Conservation (phyloP, 2,888 invertebrate species). For the Siphlonurus alternatus region DNA sequence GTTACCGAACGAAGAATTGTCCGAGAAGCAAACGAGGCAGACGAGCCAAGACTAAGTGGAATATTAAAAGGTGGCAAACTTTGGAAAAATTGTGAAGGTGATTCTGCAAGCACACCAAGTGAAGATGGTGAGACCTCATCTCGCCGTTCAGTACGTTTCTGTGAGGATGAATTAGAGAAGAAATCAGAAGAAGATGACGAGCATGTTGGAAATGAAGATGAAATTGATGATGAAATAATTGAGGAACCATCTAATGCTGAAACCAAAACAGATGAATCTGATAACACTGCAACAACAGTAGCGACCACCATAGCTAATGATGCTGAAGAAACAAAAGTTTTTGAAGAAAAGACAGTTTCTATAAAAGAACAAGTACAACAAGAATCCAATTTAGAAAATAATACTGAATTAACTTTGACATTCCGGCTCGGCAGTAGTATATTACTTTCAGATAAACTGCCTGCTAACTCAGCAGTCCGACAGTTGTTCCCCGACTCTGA, state of each 20-base stretch:
- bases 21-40: slow-evolving; percentile 28
- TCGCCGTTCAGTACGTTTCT: slow-evolving; percentile 18
- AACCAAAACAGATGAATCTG: neutral
- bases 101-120: slow-evolving; percentile 30
- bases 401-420: neutral
- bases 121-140: slow-evolving; percentile 43
- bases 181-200: neutral
- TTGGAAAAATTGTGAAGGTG: slow-evolving; percentile 43
- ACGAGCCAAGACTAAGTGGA: slow-evolving; percentile 31
- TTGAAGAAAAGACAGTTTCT: neutral
- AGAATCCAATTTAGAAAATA: neutral
- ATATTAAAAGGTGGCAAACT: slow-evolving; percentile 62
- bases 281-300: neutral
- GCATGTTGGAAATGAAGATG: neutral
- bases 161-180: neutral
- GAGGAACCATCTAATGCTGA: neutral
- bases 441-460: neutral
- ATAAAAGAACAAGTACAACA: neutral
- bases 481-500: slow-evolving; percentile 47
- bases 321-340: neutral
- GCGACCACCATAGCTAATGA: neutral
- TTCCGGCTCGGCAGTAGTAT: neutral
- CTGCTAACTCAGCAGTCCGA: slow-evolving; percentile 54
- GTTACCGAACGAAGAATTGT: slow-evolving; percentile 45
- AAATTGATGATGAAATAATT: neutral